These are phyloP conservation scores for Parazoanthus swiftii DNA, from an alignment of 92 coral and sea anemone genomes.

Conservation along the genomic window DNA sequence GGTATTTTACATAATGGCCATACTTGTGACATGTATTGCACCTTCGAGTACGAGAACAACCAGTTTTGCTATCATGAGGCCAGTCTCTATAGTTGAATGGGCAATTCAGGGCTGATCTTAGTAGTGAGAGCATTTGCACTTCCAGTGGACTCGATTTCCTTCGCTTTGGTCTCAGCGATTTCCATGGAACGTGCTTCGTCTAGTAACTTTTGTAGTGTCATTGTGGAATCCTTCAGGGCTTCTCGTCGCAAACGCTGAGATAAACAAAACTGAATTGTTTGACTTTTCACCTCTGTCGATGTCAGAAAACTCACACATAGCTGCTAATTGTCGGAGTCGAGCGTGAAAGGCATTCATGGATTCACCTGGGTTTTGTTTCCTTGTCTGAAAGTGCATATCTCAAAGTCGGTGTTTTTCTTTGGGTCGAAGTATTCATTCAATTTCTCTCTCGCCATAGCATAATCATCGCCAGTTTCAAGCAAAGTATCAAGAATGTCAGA, in stretches of 20 bases:
- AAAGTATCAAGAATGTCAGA: constrained; percentile 22
- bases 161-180: constrained; percentile 5
- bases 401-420: constrained; percentile 45
- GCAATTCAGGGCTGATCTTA: background rate
- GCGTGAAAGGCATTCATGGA: constrained; percentile 51
- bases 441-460: too few species aligned
- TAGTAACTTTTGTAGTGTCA: constrained; percentile 25
- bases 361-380: constrained; percentile 49
- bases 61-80: constrained; percentile 45
- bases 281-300: constrained; percentile 16
- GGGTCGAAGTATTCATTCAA: too few species aligned
- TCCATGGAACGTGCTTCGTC: constrained; percentile 22
- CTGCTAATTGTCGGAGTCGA: constrained; percentile 36
- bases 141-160: constrained; percentile 40
- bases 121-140: constrained; percentile 41
- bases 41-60: constrained; percentile 47
- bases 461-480: constrained; percentile 29
- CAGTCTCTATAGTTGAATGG: constrained; percentile 23
- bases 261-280: constrained; percentile 13
- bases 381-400: constrained; percentile 52
- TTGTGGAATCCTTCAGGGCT: constrained; percentile 17
- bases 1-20: constrained; percentile 40
- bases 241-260: constrained; percentile 23
- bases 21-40: constrained; percentile 45
- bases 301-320: constrained; percentile 38